Evolutionary conservation across 2,888 invertebrate genomes (phyloP), one percentile per base, ranked within the genome.

Genomic region (Maniola hyperantus): DNA sequence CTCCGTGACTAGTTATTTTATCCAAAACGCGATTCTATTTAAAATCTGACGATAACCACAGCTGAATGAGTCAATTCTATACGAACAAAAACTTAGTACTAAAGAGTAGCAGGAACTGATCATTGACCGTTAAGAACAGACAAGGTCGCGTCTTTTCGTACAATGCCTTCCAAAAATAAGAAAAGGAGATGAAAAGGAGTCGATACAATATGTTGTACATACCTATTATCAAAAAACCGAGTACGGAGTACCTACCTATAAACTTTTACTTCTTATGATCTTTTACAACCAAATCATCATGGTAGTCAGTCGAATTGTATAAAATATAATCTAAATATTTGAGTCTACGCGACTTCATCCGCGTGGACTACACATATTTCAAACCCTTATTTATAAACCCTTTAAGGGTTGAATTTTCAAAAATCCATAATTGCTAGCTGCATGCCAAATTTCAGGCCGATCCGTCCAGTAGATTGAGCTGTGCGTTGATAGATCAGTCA

Each of bases 71-170:
- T 89, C 89, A 89, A 78, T 77, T 72, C 72, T 71, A 76, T 78
- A 79, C 77, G 73, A 75, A 82, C 83, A 89, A 89, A 88, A 88
- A 89, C 77, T 75, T 74, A 18, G 34, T 50, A 79, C 53, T 15
- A 71, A 74, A 79, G 74, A 76, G 69, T 74, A 76, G 74, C 82
- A 84, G 84, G 83, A 88, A 85, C 81, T 77, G 77, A 75, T 70
- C 83, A 83, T 80, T 83, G 82, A 87, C 82, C 82, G 79, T 82
- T 44, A 85, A 83, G 79, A 80, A 77, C 75, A 66, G 75, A 77
- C 87, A 91, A 91, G 90, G 89, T 87, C 88, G 84, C 74, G 83
- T 83, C 74, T 84, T 84, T 76, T 77, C 83, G 87, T 83, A 84
- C 87, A 89, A 84, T 85, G 88, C 83, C 89, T 87, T 84, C 78